Evolutionary conservation across 2,888 invertebrate genomes (phyloP).

Genomic region (Noctua comes): DNA sequence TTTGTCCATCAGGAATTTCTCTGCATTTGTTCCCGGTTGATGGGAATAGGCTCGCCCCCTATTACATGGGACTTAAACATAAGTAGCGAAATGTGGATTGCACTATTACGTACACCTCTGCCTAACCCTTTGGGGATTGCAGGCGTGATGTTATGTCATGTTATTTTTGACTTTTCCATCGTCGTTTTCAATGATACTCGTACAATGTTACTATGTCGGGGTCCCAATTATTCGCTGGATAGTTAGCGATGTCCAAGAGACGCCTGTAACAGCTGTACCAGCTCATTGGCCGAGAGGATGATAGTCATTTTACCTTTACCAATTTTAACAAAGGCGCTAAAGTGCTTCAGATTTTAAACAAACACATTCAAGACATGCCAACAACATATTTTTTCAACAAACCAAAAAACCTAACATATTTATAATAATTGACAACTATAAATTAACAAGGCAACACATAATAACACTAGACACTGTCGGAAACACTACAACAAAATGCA

Average conservation of each 20-base stretch:
- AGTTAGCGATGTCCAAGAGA: background rate
- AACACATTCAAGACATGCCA: background rate
- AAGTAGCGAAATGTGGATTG: no score
- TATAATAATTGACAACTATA: constrained; percentile 56
- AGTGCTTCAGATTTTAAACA: background rate
- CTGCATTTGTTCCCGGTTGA: no score
- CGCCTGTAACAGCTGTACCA: background rate
- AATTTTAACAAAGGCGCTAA: background rate
- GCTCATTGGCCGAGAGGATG: no score
- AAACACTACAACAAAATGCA: constrained; percentile 46
- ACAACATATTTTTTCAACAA: background rate
- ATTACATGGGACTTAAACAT: no score
- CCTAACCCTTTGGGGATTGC: no score
- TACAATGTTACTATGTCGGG: background rate
- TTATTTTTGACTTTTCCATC: no score
- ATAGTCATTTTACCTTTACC: no score
- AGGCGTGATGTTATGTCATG: no score
- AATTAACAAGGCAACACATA: constrained; percentile 55
- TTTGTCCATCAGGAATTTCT: no score
- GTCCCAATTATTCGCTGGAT: background rate
- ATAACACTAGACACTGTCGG: constrained; percentile 36
- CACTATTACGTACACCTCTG: no score
- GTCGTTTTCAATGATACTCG: no score
- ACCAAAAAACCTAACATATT: constrained; percentile 8
- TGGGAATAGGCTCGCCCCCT: no score